Base-by-base conservation (phyloP, 1,140 invertebrate genomes). In the Diachasmimorpha longicaudata region DNA sequence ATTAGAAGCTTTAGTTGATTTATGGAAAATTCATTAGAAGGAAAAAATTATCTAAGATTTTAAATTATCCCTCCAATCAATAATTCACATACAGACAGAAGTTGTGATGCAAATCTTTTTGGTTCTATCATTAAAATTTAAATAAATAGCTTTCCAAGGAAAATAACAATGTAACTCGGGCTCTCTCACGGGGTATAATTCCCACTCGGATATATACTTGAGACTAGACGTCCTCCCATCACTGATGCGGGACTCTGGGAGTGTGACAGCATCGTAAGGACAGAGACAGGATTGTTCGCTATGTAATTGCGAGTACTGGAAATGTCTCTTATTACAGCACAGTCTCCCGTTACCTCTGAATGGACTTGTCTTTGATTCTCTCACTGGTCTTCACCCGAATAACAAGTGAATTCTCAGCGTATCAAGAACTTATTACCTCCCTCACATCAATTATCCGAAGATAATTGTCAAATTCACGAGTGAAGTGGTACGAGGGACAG, bases 331-430 rank as follows among this genome's bases (percentile, higher is more conserved):
- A 44, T 74, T 66, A 31, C 58, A 67, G 72, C 36, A 67, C 16
- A 46, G 72, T 81, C 83, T 86, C 83, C 81, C 80, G 83, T 87
- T 87, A 86, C 85, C 78, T 84, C 85, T 86, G 84, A 86, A 81
- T 84, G 81, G 82, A 76, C 77, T 42, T 13, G 78, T 31, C 58
- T 23, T 31, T 63, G 58, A 25, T 63, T 63, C 58, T 63, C 58
- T 4, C 58, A 25, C 23, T 52, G 48, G 48, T 14, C 16, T 52
- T 52, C 48, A 52, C 0, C n/a, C 14, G 48, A 52, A 52, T 52
- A 13, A 16, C 48, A 3, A 52, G 48, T 6, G 14, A 52, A 52
- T 52, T 52, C n/a, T 16, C 14, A 6, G 14, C 19, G n/a, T 42
- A 11, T 13, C 48, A 52, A 52, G 48, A 9, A n/a, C 48, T 52